Percentiles rank a stretch among this genome's conserved stretches.
Conservation (phyloP, 2,888 invertebrate genomes). For the Euphydryas editha region DNA sequence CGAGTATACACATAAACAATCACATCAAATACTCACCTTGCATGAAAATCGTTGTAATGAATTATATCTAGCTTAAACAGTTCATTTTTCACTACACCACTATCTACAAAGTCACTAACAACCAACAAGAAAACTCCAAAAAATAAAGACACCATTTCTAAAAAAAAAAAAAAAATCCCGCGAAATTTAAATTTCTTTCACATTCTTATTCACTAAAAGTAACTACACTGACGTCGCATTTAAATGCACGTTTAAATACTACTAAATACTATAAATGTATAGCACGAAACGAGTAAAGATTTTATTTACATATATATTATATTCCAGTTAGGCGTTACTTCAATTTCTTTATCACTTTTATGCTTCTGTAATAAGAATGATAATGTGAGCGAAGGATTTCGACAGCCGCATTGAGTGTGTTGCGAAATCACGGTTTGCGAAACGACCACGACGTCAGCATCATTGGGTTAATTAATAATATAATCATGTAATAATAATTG, state of each 20-base stretch:
- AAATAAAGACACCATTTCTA: constrained; percentile 13
- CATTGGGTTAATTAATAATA: background rate
- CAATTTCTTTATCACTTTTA: constrained; percentile 2
- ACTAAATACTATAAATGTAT: constrained; percentile 30
- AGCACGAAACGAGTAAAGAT: constrained; percentile 3
- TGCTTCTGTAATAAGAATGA: constrained; percentile 16
- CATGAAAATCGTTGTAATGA: constrained; percentile 84
- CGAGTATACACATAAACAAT: background rate
- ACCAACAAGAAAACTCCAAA: constrained; percentile 14
- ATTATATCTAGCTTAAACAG: constrained; percentile 81
- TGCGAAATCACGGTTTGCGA: constrained; percentile 22
- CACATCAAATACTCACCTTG: constrained; percentile 62
- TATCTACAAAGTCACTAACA: constrained; percentile 19
- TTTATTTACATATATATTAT: constrained; percentile 10
- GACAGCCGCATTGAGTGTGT: background rate
- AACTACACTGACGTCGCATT: constrained; percentile 29
- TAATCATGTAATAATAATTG: no score
- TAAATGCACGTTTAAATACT: constrained; percentile 35
- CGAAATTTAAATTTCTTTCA: constrained; percentile 9
- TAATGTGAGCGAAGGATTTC: background rate
- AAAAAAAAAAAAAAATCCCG: background rate
- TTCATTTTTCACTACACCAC: constrained; percentile 31
- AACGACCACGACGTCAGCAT: constrained; percentile 4
- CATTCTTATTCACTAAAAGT: constrained; percentile 18
- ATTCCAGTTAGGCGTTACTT: background rate